These are phyloP conservation scores for Anthopleura xanthogrammica DNA, from an alignment of 92 coral and sea anemone species.

Conservation along the genomic window DNA sequence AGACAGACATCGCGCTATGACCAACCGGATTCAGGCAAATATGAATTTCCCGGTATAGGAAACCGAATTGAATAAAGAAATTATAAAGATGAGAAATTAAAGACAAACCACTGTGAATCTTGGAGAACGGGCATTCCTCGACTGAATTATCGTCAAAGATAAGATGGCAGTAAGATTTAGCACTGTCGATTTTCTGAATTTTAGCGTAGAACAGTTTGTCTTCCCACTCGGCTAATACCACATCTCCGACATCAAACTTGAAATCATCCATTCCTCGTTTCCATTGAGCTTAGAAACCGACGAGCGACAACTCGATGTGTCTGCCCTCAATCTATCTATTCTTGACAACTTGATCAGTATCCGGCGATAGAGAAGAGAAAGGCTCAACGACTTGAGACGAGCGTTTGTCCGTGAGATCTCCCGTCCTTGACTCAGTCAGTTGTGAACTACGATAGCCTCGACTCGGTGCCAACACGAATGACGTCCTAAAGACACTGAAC, in stretches of 20 bases:
- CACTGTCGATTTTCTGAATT: constrained; percentile 90
- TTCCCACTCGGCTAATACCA: constrained; percentile 99
- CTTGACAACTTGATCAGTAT: constrained; percentile 32
- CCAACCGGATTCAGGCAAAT: constrained; percentile 39
- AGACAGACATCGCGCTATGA: constrained; percentile 22
- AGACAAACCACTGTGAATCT: constrained; percentile 99
- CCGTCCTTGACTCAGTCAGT: constrained; percentile 36
- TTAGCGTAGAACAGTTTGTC: constrained; percentile 99
- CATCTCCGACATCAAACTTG: constrained; percentile 87
- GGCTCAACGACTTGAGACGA: constrained; percentile 32
- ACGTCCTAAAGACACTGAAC: constrained; percentile 55
- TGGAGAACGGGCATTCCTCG: constrained; percentile 98
- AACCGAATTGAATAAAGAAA: constrained; percentile 70
- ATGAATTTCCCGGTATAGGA: constrained; percentile 43
- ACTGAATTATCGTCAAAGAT: constrained; percentile 98
- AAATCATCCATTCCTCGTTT: constrained; percentile 92
- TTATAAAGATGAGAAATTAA: constrained; percentile 58
- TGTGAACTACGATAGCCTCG: constrained; percentile 69
- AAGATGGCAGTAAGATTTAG: constrained; percentile 71
- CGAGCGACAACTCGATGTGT: constrained; percentile 24
- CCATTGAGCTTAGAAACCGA: constrained; percentile 52
- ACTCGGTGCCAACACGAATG: constrained; percentile 68
- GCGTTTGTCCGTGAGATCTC: constrained; percentile 35
- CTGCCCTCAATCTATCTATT: constrained; percentile 28
- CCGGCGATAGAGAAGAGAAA: constrained; percentile 33